These are phyloP conservation scores for Amphilophus citrinellus DNA, from an alignment of 2,113 vertebrate genomes.

Conservation along the genomic window DNA sequence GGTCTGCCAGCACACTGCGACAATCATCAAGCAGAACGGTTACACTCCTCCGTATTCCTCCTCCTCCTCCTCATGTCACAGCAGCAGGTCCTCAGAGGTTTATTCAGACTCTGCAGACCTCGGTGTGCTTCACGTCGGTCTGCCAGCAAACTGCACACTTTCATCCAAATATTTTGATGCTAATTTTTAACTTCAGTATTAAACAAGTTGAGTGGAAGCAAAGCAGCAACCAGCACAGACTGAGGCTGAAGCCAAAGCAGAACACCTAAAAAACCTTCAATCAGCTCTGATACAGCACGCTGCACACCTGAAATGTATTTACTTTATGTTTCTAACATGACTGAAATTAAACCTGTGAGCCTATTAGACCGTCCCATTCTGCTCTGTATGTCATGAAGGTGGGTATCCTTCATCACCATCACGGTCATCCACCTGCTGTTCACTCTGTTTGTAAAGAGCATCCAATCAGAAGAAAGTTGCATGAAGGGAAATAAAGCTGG, in stretches of 20 bases:
- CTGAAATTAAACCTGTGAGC: not conserved
- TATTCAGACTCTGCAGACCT: not conserved
- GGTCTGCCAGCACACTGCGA: slow-evolving; percentile 60
- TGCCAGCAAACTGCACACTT: not conserved
- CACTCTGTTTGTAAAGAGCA: not conserved
- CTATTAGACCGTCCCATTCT: too few relatives aligned
- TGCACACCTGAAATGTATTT: not conserved
- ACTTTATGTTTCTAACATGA: too few relatives aligned
- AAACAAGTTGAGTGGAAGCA: not conserved
- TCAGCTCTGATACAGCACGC: not conserved
- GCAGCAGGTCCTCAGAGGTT: slow-evolving; percentile 10
- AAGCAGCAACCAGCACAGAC: not conserved
- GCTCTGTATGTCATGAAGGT: not conserved
- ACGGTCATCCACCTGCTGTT: not conserved
- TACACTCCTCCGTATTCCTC: not conserved
- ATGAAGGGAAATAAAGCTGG: not conserved
- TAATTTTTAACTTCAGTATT: not conserved
- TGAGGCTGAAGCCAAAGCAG: not conserved
- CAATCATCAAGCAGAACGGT: slow-evolving; percentile 50
- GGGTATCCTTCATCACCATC: not conserved
- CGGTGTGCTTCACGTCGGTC: accelerated
- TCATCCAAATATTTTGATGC: too few relatives aligned
- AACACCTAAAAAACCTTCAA: not conserved
- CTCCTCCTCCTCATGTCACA: not conserved
- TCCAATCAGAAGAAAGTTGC: not conserved